Evolutionary conservation across 2,888 invertebrate genomes (phyloP).

Genomic region (Leptinotarsa juncta): DNA sequence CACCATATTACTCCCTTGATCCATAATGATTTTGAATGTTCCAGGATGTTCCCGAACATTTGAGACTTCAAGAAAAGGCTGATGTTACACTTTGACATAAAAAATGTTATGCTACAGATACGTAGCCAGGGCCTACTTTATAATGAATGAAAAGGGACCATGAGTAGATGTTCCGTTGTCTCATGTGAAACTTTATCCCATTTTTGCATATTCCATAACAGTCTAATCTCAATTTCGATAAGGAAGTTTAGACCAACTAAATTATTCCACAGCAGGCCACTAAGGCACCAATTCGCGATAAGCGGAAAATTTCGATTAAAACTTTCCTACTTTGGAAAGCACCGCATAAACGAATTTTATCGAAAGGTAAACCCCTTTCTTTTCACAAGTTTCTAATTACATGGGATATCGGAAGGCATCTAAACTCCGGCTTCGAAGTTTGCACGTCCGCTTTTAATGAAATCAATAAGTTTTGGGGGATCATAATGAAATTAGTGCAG

Average conservation of each 20-base stretch:
- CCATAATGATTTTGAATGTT: too few relatives aligned
- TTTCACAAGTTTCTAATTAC: slow-evolving; percentile 7
- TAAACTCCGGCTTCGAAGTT: neutral
- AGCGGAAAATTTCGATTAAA: slow-evolving; percentile 14
- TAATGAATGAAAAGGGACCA: too few relatives aligned
- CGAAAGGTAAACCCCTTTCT: slow-evolving; percentile 12
- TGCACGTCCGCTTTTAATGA: slow-evolving; percentile 7
- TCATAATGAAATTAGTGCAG: neutral
- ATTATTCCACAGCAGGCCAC: neutral
- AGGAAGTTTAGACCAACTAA: neutral
- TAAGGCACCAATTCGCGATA: neutral
- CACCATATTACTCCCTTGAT: too few relatives aligned
- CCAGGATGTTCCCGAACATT: too few relatives aligned
- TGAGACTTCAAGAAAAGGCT: too few relatives aligned
- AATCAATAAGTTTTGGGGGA: neutral
- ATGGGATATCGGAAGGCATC: neutral
- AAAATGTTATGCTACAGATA: too few relatives aligned
- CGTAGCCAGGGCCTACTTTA: too few relatives aligned
- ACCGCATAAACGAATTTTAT: neutral
- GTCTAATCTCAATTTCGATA: neutral
- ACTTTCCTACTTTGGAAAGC: slow-evolving; percentile 1
- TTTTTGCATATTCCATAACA: neutral
- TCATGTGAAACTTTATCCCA: neutral
- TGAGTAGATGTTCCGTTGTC: neutral
- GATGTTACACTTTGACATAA: too few relatives aligned